phyloP scores from a whole-genome alignment of 1,140 invertebrate genomes.

The Drosophila melanica region DNA sequence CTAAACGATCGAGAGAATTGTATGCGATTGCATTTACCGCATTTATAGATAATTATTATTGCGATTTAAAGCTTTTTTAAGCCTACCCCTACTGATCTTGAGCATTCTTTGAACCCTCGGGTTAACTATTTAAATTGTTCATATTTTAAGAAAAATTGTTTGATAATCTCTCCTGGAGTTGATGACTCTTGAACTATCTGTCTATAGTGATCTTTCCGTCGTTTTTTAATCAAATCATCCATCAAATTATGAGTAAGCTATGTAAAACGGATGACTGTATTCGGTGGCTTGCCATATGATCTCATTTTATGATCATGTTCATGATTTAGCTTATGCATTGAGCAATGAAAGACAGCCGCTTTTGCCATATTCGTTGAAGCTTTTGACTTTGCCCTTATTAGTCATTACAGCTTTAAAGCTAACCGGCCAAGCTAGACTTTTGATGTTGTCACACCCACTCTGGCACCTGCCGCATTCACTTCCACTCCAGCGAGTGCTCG shows the following conservation, averaged over 20 bases:
- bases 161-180: conserved; percentile 5
- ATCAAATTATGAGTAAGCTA: conserved; percentile 33
- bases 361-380: conserved; percentile 12
- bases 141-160: neutral
- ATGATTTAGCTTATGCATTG: conserved; percentile 14
- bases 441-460: conserved; percentile 23
- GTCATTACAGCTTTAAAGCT: conserved; percentile 35
- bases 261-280: conserved; percentile 21
- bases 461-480: conserved; percentile 23
- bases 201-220: conserved; percentile 6
- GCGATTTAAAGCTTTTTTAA: neutral
- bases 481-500: conserved; percentile 12
- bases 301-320: conserved; percentile 35
- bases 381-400: conserved; percentile 43
- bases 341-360: conserved; percentile 23
- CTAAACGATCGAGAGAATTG: neutral
- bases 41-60: neutral
- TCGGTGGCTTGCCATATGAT: conserved; percentile 25
- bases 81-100: no score
- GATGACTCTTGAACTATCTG: conserved; percentile 12
- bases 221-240: conserved; percentile 25
- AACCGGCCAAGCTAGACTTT: neutral
- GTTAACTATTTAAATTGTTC: no score
- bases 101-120: no score
- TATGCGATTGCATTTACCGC: neutral